Evolutionary conservation across 2,113 vertebrate genomes (phyloP).

Genomic region (Prolemur simus): DNA sequence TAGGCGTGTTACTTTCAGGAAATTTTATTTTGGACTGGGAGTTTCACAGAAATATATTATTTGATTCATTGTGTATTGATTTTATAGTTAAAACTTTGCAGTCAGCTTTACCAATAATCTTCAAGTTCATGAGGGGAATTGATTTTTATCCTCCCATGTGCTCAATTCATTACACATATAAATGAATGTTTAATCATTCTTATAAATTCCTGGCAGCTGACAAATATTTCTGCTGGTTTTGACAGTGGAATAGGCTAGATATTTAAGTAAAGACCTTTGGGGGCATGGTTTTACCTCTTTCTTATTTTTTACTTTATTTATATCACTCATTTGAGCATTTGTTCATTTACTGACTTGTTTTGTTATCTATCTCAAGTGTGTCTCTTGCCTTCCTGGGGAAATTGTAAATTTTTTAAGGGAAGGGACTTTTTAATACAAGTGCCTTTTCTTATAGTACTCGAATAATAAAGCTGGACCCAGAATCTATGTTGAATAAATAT

Average conservation of each 20-base stretch:
- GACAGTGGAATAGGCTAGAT: neutral
- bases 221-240: neutral
- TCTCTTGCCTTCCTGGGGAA: neutral
- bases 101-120: neutral
- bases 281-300: neutral
- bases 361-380: neutral
- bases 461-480: neutral
- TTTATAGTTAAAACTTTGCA: neutral
- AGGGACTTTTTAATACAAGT: neutral
- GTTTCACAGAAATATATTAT: neutral
- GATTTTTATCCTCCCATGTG: neutral
- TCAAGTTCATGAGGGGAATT: neutral
- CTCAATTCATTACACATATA: neutral
- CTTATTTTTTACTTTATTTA: neutral
- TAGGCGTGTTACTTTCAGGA: slow-evolving; percentile 7
- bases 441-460: neutral
- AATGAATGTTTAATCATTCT: neutral
- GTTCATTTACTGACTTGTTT: neutral
- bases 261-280: neutral
- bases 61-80: slow-evolving; percentile 12
- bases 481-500: neutral
- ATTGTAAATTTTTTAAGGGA: neutral
- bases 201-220: neutral
- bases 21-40: neutral
- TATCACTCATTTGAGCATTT: neutral